Base-by-base conservation (phyloP, 2,888 invertebrate species). In the Nebria salina region DNA sequence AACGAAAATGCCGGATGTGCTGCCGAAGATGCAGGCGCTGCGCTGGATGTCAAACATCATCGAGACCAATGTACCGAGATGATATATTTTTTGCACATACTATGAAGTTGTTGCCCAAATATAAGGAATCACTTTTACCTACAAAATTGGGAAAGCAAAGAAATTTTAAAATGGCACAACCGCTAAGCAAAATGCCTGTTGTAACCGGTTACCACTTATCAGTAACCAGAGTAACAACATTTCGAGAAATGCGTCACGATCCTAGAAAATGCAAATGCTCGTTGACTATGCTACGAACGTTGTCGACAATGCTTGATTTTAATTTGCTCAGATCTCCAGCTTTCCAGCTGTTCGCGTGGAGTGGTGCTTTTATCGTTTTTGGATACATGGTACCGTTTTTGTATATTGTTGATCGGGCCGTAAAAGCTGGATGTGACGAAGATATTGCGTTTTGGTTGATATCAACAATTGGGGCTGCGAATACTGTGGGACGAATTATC, bases 81-180 rank as follows among this genome's bases (percentile, higher is more conserved):
- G 97, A 97, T 87, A 96, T 96, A 83, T 97, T 97, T 91, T 97
- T 96, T 87, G 93, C 93, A 2, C 96, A 95, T 11, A 96, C 96
- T 79, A 89, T 97, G 78, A 91, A 92, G n/a, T 91, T 95, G 84
- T 90, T 97, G 65, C 95, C 96, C 0, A 95, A 96, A 86, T 97
- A 96, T 87, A 83, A 83, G 79, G 84, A 82, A 76, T 83, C 83
- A 0, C 75, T 82, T 11, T 81, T 70, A 8, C 4, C 4, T 54
- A 13, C 8, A 54, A 54, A 54, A 54, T 54, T 76, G 6, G 43
- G 80, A 72, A 68, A 70, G 70, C 70, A 70, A 65, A 75, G 70
- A 13, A 43, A 68, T 34, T 25, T 15, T 25, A 11, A 66, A 7
- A 79, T 64, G 26, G 75, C 80, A 5, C 54, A 75, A 41, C 72